Evolutionary conservation across 2,888 invertebrate species (phyloP), one percentile per base, ranked within the genome.

Genomic region (Archips xylosteana): DNA sequence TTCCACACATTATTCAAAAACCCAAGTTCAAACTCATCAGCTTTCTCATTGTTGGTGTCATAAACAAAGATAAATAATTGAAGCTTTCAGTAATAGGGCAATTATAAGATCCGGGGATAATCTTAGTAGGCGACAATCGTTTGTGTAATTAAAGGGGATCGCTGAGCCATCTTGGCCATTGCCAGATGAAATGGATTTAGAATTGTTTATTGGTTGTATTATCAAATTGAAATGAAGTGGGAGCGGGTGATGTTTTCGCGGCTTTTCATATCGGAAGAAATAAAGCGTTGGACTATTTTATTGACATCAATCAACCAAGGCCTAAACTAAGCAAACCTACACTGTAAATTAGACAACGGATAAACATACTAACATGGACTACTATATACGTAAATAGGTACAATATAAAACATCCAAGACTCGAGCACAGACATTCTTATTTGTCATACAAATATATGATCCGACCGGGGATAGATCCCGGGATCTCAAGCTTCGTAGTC

Each of bases 71-170:
- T 70, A 74, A 74, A 74, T 74, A 74, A 70, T 74, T 69, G 60
- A 70, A 70, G 65, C 69, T 65, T 36, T 39, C 49, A 54, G 54
- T 74, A 74, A 74, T 65, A 54, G 69, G 51, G 45, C 69, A 74
- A 70, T 74, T 70, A 74, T 70, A 74, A 70, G 74, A 74, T 70
- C 74, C 65, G 36, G 63, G 69, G 74, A 70, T 74, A 74, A 74
- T 69, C 73, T 64, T 64, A 60, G 73, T 51, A 60, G 69, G 69
- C 68, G 70, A 64, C 65, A 65, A 69, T 63, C 74, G 70, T 65
- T 74, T 65, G 70, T 65, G 64, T 74, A 74, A 74, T 74, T 74
- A 74, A 69, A 64, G 69, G 59, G 49, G 57, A 47, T 10, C 23
- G 54, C 57, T 12, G 15, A 57, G 47, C 66, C 57, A 73, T 73